A percentile compares a stretch with the other conserved stretches of the same genome.
phyloP scores from a whole-genome alignment of 2,797 vertebrate species.

The Squalus acanthias region DNA sequence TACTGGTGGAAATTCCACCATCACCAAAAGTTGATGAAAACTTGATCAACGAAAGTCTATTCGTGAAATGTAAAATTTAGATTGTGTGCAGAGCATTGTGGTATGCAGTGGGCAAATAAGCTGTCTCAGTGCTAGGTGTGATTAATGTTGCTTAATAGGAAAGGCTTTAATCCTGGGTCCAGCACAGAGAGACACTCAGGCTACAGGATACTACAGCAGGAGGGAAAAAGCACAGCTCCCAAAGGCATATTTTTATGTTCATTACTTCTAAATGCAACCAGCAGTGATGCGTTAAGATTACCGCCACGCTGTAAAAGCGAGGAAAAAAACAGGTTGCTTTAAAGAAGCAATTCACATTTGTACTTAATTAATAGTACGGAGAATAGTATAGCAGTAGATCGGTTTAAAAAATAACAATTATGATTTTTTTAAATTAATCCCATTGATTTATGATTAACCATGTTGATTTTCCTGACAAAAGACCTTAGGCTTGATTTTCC shows the following conservation, averaged over 20 bases:
- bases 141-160: background rate
- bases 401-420: background rate
- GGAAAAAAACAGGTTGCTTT: background rate
- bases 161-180: background rate
- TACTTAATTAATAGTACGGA: background rate
- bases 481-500: background rate
- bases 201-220: background rate
- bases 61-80: background rate
- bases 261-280: background rate
- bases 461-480: background rate
- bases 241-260: background rate
- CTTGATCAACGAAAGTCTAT: background rate
- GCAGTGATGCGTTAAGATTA: background rate
- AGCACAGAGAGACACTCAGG: background rate
- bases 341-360: background rate
- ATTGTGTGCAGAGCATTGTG: background rate
- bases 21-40: background rate
- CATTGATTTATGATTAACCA: background rate
- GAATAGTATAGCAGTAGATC: background rate
- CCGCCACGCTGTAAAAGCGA: background rate
- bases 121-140: background rate
- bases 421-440: background rate
- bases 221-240: background rate
- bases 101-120: background rate
- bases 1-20: background rate